A percentile compares a stretch with the other conserved stretches of the same genome.
phyloP scores from a whole-genome alignment of 2,888 invertebrate genomes.

The Limnephilus lunatus region DNA sequence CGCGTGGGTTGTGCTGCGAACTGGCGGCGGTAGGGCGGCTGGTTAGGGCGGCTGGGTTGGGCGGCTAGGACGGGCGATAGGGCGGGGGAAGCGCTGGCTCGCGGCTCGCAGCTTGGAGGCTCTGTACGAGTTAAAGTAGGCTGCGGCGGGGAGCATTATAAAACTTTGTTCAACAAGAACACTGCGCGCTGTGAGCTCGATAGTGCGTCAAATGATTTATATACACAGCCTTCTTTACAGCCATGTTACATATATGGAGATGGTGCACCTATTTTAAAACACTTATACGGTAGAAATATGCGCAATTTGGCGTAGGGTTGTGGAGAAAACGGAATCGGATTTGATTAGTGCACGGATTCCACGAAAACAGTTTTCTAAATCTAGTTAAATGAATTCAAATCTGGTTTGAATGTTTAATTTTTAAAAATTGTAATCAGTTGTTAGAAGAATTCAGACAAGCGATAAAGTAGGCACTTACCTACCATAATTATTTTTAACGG shows the following conservation, averaged over 20 bases:
- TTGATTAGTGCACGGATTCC: too few relatives aligned
- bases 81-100: too few relatives aligned
- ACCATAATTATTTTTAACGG: too few relatives aligned
- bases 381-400: too few relatives aligned
- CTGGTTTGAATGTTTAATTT: too few relatives aligned
- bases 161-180: slow-evolving; percentile 40
- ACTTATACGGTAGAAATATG: background rate
- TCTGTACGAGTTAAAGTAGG: background rate
- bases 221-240: background rate
- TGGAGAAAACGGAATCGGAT: background rate
- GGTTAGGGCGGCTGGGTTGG: background rate
- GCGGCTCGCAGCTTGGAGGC: background rate
- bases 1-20: background rate
- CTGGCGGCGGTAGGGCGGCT: background rate
- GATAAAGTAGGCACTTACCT: too few relatives aligned
- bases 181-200: slow-evolving; percentile 6
- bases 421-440: too few relatives aligned
- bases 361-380: too few relatives aligned
- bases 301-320: background rate
- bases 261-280: background rate
- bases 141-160: slow-evolving; percentile 32
- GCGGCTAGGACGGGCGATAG: background rate
- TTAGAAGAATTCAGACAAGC: too few relatives aligned
- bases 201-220: slow-evolving; percentile 41
- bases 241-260: background rate